Conservation (phyloP, 1,140 invertebrate genomes). For the Drosophila nebulosa region DNA sequence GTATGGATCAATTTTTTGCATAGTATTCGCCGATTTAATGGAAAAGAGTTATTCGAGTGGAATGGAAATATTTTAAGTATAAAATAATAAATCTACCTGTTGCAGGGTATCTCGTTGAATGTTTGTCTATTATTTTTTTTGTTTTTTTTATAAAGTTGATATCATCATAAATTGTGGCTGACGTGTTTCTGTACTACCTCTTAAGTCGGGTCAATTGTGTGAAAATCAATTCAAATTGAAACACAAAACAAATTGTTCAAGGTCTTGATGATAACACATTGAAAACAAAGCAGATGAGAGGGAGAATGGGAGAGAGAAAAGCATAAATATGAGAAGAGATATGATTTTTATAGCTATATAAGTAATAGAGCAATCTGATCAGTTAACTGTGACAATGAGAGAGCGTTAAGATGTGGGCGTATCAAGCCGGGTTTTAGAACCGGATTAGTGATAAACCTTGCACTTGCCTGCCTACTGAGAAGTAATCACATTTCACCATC, state of each 20-base stretch:
- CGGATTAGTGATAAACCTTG: conserved; percentile 14
- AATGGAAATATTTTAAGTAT: too few species aligned
- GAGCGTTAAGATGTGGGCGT: neutral
- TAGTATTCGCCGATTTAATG: too few species aligned
- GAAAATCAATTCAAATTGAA: conserved; percentile 47
- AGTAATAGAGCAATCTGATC: neutral
- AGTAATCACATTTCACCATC: conserved; percentile 34
- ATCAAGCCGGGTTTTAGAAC: conserved; percentile 7
- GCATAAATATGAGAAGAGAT: neutral
- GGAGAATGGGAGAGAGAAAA: neutral
- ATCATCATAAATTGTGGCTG: conserved; percentile 60
- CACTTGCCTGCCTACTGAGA: too few species aligned
- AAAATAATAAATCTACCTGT: too few species aligned
- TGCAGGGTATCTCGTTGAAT: conserved; percentile 3
- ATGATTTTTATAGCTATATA: too few species aligned
- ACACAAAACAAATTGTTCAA: conserved; percentile 33
- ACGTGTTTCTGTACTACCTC: conserved; percentile 45
- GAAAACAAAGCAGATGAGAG: conserved; percentile 5
- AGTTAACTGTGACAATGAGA: neutral
- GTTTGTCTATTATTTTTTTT: neutral
- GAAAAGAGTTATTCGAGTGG: too few species aligned
- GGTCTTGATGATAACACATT: conserved; percentile 39
- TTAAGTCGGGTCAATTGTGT: conserved; percentile 32
- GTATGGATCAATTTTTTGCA: too few species aligned
- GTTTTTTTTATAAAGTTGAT: conserved; percentile 50